Evolutionary conservation across 2,113 vertebrate species (phyloP).

Genomic region (Scopus umbretta): DNA sequence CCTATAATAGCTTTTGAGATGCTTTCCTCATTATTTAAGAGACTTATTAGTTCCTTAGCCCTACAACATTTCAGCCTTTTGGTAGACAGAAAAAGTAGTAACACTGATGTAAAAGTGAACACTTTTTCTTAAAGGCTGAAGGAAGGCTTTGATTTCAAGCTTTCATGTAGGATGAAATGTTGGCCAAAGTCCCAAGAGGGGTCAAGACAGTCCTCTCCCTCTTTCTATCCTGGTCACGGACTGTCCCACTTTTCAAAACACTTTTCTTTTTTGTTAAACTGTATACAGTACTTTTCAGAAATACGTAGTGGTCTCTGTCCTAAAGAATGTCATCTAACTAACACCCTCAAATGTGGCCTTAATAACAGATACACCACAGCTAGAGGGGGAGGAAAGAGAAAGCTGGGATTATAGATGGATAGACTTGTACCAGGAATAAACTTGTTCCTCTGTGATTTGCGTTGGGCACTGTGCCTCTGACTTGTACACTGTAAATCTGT

Average conservation of each 20-base stretch:
- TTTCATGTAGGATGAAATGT: not conserved
- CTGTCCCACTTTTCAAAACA: not conserved
- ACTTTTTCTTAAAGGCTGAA: not conserved
- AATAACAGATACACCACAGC: not conserved
- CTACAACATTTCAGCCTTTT: not conserved
- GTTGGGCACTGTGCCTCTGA: conserved; percentile 34
- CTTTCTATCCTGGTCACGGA: not conserved
- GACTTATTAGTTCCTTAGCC: not conserved
- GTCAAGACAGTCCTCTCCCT: not conserved
- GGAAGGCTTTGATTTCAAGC: not conserved
- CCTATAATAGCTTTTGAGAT: not conserved
- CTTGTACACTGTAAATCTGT: conserved; percentile 39
- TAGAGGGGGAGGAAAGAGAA: not conserved
- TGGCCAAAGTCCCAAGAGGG: not conserved
- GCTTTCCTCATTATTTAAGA: not conserved
- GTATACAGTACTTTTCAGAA: not conserved
- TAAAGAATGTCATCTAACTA: not conserved
- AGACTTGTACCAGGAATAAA: conserved; percentile 10
- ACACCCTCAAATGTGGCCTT: not conserved
- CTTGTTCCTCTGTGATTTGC: conserved; percentile 52
- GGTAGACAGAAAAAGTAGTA: not conserved
- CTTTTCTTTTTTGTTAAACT: not conserved
- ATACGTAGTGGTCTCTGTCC: not conserved
- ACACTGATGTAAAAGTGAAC: not conserved
- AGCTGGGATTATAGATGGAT: not conserved